Evolutionary conservation across 2,888 invertebrate species (phyloP).

Genomic region (Chrysopilus asiliformis): DNA sequence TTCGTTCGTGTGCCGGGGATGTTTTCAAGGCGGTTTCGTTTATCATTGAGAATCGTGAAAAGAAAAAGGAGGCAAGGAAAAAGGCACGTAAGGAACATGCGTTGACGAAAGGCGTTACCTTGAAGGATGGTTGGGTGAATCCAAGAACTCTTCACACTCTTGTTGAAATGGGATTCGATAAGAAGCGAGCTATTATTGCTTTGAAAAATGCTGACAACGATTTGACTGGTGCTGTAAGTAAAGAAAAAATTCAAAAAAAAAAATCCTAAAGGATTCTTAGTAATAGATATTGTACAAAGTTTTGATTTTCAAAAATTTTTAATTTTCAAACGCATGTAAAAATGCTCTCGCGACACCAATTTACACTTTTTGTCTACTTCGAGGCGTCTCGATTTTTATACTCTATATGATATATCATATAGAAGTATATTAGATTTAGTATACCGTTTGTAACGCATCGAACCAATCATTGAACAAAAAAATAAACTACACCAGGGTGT

Average conservation of each 20-base stretch:
- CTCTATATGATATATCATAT: too few relatives aligned
- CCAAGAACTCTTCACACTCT: slow-evolving; percentile 37
- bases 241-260: slow-evolving; percentile 23
- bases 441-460: too few relatives aligned
- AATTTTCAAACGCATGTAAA: background rate
- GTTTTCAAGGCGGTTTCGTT: slow-evolving; percentile 49
- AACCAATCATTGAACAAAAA: too few relatives aligned
- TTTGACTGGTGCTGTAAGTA: slow-evolving; percentile 50
- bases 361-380: too few relatives aligned
- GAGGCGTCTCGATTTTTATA: too few relatives aligned
- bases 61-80: slow-evolving; percentile 38
- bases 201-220: slow-evolving; percentile 54
- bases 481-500: too few relatives aligned
- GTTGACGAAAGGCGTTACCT: slow-evolving; percentile 20
- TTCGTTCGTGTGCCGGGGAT: slow-evolving; percentile 47
- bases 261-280: background rate
- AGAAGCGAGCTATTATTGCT: slow-evolving; percentile 45
- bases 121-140: slow-evolving; percentile 27
- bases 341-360: too few relatives aligned
- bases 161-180: slow-evolving; percentile 54
- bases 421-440: too few relatives aligned
- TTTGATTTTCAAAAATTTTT: background rate
- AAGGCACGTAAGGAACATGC: slow-evolving; percentile 40
- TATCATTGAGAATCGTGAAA: slow-evolving; percentile 44
- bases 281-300: background rate